Conservation (phyloP, 2,113 vertebrate genomes). For the Takifugu bimaculatus region DNA sequence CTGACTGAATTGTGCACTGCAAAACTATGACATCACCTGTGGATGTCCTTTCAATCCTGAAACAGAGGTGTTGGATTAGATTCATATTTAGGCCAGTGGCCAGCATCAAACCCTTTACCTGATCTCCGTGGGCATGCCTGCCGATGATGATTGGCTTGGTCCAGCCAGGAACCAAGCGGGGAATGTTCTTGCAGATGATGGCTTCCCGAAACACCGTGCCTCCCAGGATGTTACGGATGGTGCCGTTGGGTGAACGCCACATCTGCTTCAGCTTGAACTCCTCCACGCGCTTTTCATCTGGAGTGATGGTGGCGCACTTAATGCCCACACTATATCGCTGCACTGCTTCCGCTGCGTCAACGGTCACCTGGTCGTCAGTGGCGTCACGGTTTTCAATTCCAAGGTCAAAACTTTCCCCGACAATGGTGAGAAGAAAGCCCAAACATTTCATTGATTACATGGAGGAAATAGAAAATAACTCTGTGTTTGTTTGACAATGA, state of each 20-base stretch:
- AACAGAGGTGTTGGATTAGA: too few relatives aligned
- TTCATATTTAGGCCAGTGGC: too few relatives aligned
- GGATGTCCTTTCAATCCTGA: too few relatives aligned
- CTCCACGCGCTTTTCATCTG: slow-evolving; percentile 93
- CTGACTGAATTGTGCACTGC: too few relatives aligned
- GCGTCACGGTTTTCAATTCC: slow-evolving; percentile 92
- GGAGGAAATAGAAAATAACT: neutral
- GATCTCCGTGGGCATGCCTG: slow-evolving; percentile 94
- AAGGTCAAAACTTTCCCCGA: slow-evolving; percentile 83
- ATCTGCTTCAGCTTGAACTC: slow-evolving; percentile 97
- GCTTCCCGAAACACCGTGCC: slow-evolving; percentile 97
- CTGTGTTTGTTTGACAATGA: neutral
- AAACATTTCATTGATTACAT: neutral
- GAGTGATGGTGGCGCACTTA: slow-evolving; percentile 97
- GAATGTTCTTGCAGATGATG: slow-evolving; percentile 97
- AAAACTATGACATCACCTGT: too few relatives aligned
- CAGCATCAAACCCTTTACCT: slow-evolving; percentile 67
- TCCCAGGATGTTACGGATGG: slow-evolving; percentile 95
- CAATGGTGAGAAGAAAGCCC: neutral
- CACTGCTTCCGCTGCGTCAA: slow-evolving; percentile 92
- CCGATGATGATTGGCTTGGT: slow-evolving; percentile 95
- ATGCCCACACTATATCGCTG: slow-evolving; percentile 87
- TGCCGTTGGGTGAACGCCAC: slow-evolving; percentile 98
- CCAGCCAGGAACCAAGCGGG: slow-evolving; percentile 91
- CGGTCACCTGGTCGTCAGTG: slow-evolving; percentile 87